phyloP scores from a whole-genome alignment of 2,888 invertebrate species.

The Ophioninae sp. region DNA sequence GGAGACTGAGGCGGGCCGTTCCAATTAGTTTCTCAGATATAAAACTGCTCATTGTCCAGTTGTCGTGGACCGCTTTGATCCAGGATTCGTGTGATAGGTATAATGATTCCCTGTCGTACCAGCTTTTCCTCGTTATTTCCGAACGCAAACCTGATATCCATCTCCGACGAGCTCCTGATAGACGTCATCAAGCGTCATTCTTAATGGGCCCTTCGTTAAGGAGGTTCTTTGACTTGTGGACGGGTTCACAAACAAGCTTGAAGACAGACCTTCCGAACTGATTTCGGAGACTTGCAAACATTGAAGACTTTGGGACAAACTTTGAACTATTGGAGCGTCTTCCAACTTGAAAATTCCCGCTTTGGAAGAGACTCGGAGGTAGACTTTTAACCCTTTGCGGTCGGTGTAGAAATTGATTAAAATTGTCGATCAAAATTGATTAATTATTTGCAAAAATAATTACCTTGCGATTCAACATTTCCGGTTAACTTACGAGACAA shows the following conservation, averaged over 20 bases:
- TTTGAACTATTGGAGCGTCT: too few species aligned
- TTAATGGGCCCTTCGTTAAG: not conserved
- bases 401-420: too few species aligned
- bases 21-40: slow-evolving; percentile 66
- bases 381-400: too few species aligned
- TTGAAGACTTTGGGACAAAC: not conserved
- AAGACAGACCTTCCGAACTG: not conserved
- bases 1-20: slow-evolving; percentile 40
- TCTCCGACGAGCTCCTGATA: too few species aligned
- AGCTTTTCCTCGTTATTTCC: not conserved
- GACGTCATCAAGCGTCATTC: not conserved
- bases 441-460: too few species aligned
- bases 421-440: too few species aligned
- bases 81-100: not conserved
- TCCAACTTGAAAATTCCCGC: too few species aligned
- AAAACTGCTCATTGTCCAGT: slow-evolving; percentile 65
- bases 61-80: not conserved
- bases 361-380: too few species aligned
- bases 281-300: not conserved
- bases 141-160: not conserved
- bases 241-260: not conserved
- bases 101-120: not conserved
- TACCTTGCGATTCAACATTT: too few species aligned
- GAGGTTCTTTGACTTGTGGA: not conserved
- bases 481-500: too few species aligned